These are phyloP conservation scores for Drosophila koepferae DNA, from an alignment of 2,888 invertebrate species.

Conservation along the genomic window DNA sequence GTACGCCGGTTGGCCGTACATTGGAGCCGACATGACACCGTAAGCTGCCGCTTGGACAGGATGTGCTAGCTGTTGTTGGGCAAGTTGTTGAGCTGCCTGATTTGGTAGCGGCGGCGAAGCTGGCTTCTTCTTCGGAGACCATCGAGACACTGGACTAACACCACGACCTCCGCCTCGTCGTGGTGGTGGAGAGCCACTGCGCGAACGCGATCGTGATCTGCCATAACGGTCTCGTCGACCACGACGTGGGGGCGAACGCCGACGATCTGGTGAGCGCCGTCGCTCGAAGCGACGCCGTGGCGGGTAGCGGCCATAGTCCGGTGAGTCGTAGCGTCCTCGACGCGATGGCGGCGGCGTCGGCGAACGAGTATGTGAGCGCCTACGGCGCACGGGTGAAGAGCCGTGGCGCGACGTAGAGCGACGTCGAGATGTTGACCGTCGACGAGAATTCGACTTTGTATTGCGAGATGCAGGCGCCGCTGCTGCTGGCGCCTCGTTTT, in stretches of 20 bases:
- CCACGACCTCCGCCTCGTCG: slow-evolving; percentile 71
- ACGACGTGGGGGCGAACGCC: slow-evolving; percentile 71
- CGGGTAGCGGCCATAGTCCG: slow-evolving; percentile 78
- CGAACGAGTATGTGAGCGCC: slow-evolving; percentile 81
- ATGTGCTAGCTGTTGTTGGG: slow-evolving; percentile 49
- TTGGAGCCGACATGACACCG: slow-evolving; percentile 70
- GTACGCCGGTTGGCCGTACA: slow-evolving; percentile 78
- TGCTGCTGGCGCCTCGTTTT: slow-evolving; percentile 44
- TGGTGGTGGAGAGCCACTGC: slow-evolving; percentile 71
- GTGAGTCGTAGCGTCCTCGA: slow-evolving; percentile 79
- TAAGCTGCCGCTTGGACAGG: slow-evolving; percentile 63
- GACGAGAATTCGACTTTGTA: slow-evolving; percentile 61
- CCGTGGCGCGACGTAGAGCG: slow-evolving; percentile 77
- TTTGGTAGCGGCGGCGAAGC: slow-evolving; percentile 71
- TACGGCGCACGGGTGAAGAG: slow-evolving; percentile 73
- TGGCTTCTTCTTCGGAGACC: slow-evolving; percentile 83
- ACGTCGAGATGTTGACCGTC: slow-evolving; percentile 61
- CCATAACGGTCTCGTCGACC: slow-evolving; percentile 69
- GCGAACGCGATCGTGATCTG: slow-evolving; percentile 79
- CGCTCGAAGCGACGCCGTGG: slow-evolving; percentile 71
- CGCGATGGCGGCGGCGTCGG: slow-evolving; percentile 77
- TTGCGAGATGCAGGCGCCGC: slow-evolving; percentile 40
- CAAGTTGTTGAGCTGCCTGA: slow-evolving; percentile 29
- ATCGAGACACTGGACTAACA: slow-evolving; percentile 62
- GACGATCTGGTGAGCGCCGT: slow-evolving; percentile 79